Evolutionary conservation across 2,888 invertebrate species (phyloP), one percentile per base, ranked within the genome.

Genomic region (Gerris lacustris): DNA sequence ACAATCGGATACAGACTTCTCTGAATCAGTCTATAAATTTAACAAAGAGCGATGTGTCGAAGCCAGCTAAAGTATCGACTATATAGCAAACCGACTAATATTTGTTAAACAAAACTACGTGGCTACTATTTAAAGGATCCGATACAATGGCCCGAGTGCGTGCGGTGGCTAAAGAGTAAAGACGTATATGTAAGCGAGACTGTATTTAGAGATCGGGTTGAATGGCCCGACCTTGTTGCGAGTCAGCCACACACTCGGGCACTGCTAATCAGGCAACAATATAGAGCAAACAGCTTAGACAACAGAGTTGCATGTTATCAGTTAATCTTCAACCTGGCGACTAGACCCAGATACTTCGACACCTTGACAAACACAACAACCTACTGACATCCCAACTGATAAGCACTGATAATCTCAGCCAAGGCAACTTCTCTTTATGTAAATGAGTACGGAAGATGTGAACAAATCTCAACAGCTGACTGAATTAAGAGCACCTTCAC

Each of bases 271-370:
- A 31, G 31, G 31, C 31, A 31, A 31, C 31, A 55, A 11, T 55
- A 55, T 55, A 55, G 55, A 55, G 55, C 55, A 55, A 55, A 55
- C 55, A 55, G 15, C 55, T 55, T 55, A 55, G 31, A 55, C 55
- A 55, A 55, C 31, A 31, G 31, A 31, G 31, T 31, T 55, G 55
- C 55, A 55, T 31, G 2, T 55, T 55, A 55, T 55, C 55, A 55
- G 9, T 55, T 55, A 55, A 55, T 55, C 55, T 55, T 55, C 15
- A 11, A 55, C 55, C 55, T 31, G 31, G 31, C 31, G 31, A 31
- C 31, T 31, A 31, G 31, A 4, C 31, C 31, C 31, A 31, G 31
- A 31, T 31, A 31, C 31, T 31, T 31, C 31, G 31, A 31, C 31
- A 31, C 31, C 31, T 31, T 31, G 31, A 31, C 31, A 31, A 31